A percentile compares a stretch with the other conserved stretches of the same genome.
These are phyloP conservation scores for Montipora sp. DNA, from an alignment of 64 coral and sea anemone species.

Conservation along the genomic window DNA sequence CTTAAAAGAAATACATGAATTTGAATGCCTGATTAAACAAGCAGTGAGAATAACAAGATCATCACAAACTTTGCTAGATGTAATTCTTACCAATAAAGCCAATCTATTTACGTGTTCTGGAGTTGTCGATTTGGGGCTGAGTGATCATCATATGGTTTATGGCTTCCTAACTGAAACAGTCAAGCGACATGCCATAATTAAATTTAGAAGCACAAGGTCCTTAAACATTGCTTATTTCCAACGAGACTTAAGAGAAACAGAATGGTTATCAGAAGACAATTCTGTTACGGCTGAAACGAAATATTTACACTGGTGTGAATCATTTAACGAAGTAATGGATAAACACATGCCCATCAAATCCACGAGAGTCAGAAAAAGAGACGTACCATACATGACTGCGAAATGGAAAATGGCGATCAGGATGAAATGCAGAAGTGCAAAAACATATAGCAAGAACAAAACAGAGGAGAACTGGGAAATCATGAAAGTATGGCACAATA, in stretches of 20 bases:
- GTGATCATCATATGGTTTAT: slow-evolving; percentile 45
- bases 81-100: neutral
- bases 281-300: neutral
- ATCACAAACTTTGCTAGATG: too few species aligned
- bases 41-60: too few species aligned
- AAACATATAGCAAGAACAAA: neutral
- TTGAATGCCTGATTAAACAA: too few species aligned
- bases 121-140: slow-evolving; percentile 1
- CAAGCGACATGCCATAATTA: slow-evolving; percentile 46
- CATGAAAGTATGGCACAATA: slow-evolving; percentile 48
- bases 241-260: slow-evolving; percentile 8
- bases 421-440: slow-evolving; percentile 43
- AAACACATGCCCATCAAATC: slow-evolving; percentile 25
- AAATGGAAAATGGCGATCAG: slow-evolving; percentile 49
- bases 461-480: neutral
- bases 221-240: neutral
- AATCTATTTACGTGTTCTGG: slow-evolving; percentile 32
- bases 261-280: neutral
- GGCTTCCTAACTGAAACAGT: slow-evolving; percentile 16
- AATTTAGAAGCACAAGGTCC: slow-evolving; percentile 56
- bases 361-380: slow-evolving; percentile 22
- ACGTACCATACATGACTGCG: slow-evolving; percentile 24
- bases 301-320: slow-evolving; percentile 7
- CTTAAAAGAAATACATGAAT: too few species aligned
- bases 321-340: slow-evolving; percentile 10